phyloP scores from a whole-genome alignment of 2,113 vertebrate species.

The Porphyrio hochstetteri region DNA sequence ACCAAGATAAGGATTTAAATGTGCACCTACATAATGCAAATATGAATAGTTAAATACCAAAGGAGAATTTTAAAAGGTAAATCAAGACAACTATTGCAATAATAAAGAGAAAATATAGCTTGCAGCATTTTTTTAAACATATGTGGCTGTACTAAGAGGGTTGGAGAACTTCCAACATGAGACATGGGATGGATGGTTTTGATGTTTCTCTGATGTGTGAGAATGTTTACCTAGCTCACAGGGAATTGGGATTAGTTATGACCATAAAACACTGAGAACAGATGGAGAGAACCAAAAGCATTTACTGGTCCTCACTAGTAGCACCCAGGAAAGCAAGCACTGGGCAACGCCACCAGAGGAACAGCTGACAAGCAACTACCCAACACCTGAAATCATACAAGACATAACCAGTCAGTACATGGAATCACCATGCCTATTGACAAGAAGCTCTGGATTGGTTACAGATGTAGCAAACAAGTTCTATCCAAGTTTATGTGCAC shows the following conservation, averaged over 20 bases:
- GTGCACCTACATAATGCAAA: neutral
- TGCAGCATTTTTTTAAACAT: neutral
- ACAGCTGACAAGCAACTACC: neutral
- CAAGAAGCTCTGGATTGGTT: neutral
- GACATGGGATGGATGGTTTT: neutral
- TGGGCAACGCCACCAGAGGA: neutral
- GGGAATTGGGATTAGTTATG: neutral
- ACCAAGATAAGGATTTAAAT: neutral
- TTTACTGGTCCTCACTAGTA: neutral
- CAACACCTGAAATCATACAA: accelerated
- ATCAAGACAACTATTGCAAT: neutral
- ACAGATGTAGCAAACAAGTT: neutral
- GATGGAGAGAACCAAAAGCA: neutral
- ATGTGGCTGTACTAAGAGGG: neutral
- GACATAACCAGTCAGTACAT: neutral
- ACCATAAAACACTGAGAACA: neutral
- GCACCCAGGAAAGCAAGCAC: neutral
- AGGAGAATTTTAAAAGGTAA: neutral
- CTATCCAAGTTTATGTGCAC: neutral
- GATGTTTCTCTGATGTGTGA: neutral
- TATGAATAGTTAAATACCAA: neutral
- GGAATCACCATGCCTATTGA: neutral
- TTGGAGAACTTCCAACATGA: neutral
- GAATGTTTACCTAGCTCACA: neutral
- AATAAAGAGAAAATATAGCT: neutral